phyloP scores from a whole-genome alignment of 2,797 vertebrate genomes.

The Philypnodon macrostomus region DNA sequence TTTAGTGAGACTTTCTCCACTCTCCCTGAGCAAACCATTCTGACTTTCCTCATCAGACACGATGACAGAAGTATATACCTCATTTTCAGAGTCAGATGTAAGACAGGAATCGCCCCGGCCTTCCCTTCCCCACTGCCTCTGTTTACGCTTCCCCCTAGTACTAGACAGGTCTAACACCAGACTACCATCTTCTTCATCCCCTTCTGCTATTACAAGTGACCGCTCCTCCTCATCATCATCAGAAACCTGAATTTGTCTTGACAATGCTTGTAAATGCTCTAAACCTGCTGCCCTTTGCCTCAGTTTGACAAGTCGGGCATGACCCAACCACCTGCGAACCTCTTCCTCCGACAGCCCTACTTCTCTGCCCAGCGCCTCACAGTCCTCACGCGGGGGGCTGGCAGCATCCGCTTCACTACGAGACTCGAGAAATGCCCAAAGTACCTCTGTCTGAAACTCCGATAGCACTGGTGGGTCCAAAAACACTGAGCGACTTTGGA shows the following conservation, averaged over 20 bases:
- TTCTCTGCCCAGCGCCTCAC: conserved; percentile 78
- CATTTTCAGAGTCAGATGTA: conserved; percentile 80
- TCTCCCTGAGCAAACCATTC: conserved; percentile 61
- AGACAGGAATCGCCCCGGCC: conserved; percentile 72
- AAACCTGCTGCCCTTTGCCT: conserved; percentile 51
- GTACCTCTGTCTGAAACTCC: conserved; percentile 81
- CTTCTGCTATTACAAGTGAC: conserved; percentile 75
- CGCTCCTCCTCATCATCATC: conserved; percentile 76
- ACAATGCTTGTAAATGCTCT: conserved; percentile 23
- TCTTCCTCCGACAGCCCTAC: conserved; percentile 76
- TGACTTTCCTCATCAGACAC: conserved; percentile 81
- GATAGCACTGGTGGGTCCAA: conserved; percentile 68
- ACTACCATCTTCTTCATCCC: conserved; percentile 68
- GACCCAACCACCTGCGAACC: conserved; percentile 76
- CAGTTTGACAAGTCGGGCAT: conserved; percentile 67
- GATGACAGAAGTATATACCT: conserved; percentile 79
- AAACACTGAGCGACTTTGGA: conserved; percentile 49
- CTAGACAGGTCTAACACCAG: conserved; percentile 77
- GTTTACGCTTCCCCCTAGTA: conserved; percentile 61
- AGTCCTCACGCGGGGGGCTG: conserved; percentile 77
- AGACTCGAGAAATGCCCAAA: conserved; percentile 81
- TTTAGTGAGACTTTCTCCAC: conserved; percentile 71
- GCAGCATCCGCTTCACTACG: conserved; percentile 76
- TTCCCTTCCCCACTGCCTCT: conserved; percentile 46
- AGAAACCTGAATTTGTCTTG: conserved; percentile 31